phyloP scores from a whole-genome alignment of 2,888 invertebrate species.

The Conus canariensis region DNA sequence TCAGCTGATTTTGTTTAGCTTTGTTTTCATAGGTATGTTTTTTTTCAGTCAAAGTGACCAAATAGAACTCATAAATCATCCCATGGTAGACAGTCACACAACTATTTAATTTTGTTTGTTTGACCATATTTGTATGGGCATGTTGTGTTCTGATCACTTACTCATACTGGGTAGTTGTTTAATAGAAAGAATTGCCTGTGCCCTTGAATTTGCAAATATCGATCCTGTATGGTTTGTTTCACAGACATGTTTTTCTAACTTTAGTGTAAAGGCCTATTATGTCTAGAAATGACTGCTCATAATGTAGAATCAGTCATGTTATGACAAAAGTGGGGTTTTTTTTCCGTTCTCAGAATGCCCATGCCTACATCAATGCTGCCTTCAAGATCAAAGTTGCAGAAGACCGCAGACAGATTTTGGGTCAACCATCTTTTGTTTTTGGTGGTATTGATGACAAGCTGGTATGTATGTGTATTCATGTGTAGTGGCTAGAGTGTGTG shows the following conservation, averaged over 20 bases:
- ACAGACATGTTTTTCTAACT: not conserved
- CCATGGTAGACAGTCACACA: no score
- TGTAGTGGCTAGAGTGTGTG: not conserved
- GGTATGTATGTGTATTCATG: constrained; percentile 43
- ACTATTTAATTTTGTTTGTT: no score
- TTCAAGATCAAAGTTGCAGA: constrained; percentile 83
- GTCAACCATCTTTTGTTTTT: constrained; percentile 83
- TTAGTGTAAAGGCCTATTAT: not conserved
- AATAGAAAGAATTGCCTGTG: no score
- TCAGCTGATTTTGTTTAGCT: no score
- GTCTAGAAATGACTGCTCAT: not conserved
- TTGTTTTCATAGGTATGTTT: no score
- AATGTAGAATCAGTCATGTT: not conserved
- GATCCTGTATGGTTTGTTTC: no score
- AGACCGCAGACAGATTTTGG: constrained; percentile 79
- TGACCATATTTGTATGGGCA: no score
- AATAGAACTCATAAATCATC: no score
- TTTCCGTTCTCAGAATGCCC: constrained; percentile 83
- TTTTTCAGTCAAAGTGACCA: no score
- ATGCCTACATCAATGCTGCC: constrained; percentile 88
- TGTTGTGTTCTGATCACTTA: no score
- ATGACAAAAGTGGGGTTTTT: not conserved
- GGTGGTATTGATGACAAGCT: constrained; percentile 82
- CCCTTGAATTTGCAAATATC: no score
- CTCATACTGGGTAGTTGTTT: no score